A percentile compares a stretch with the other conserved stretches of the same genome.
These are phyloP conservation scores for Thunnus thynnus DNA, from an alignment of 2,113 vertebrate genomes.

Conservation along the genomic window DNA sequence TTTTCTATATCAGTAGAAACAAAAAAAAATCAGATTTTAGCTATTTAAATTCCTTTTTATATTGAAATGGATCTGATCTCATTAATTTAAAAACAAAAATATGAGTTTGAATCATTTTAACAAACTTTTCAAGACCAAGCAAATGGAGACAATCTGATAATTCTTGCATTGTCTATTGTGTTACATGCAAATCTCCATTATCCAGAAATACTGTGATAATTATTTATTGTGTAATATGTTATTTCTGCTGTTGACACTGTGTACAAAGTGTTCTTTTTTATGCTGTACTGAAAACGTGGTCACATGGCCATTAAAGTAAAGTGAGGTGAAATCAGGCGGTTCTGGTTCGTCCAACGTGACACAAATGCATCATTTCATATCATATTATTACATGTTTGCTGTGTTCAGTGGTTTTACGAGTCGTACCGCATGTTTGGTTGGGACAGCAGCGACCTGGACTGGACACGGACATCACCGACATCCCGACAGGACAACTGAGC, in stretches of 20 bases:
- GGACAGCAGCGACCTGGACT: conserved; percentile 91
- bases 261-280: too few species aligned
- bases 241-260: too few species aligned
- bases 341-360: not conserved
- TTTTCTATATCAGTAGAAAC: not conserved
- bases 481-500: conserved; percentile 88
- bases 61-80: too few species aligned
- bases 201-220: too few species aligned
- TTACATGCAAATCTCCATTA: too few species aligned
- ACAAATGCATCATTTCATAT: not conserved
- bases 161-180: not conserved
- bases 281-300: too few species aligned
- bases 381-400: not conserved
- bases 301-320: too few species aligned
- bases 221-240: too few species aligned
- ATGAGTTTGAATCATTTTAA: not conserved
- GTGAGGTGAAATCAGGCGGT: too few species aligned
- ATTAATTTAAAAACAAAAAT: not conserved
- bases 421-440: conserved; percentile 90
- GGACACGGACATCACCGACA: conserved; percentile 87
- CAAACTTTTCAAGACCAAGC: not conserved
- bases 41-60: too few species aligned
- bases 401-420: not conserved
- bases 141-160: not conserved
- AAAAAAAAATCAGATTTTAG: not conserved